phyloP scores from a whole-genome alignment of 2,797 vertebrate species.

The Pogoniulus pusillus region DNA sequence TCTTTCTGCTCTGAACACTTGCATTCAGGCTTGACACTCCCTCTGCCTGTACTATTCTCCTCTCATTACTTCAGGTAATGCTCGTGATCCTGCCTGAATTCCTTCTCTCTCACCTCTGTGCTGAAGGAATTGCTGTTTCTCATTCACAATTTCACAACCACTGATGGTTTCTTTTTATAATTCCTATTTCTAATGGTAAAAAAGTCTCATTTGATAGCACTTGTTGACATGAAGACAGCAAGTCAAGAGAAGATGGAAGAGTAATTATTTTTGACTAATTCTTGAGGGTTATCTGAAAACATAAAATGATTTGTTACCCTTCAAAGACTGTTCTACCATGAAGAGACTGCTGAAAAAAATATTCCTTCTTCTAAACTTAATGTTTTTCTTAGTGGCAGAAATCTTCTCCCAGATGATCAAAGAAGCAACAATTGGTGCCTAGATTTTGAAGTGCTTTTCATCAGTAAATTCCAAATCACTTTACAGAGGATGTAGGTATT shows the following conservation, averaged over 20 bases:
- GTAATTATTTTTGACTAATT: not conserved
- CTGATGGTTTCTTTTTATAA: too few species aligned
- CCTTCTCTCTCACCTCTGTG: too few species aligned
- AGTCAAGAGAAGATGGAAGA: not conserved
- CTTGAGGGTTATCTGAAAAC: not conserved
- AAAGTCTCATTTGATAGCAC: not conserved
- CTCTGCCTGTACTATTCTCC: too few species aligned
- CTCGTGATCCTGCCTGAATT: too few species aligned
- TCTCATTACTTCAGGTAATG: too few species aligned
- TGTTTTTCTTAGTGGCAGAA: not conserved
- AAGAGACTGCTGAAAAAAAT: not conserved
- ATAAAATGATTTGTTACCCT: not conserved
- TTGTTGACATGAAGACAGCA: not conserved
- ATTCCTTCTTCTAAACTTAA: not conserved
- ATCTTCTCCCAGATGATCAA: not conserved
- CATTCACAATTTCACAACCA: too few species aligned
- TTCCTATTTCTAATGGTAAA: not conserved
- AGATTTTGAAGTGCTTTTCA: not conserved
- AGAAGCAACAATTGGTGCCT: not conserved
- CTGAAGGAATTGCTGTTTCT: too few species aligned
- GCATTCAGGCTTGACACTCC: too few species aligned
- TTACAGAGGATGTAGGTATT: not conserved
- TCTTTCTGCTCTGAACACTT: too few species aligned
- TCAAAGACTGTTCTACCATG: not conserved
- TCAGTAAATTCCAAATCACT: not conserved